A percentile compares a stretch with the other conserved stretches of the same genome.
These are phyloP conservation scores for Acestrorhynchus altus DNA, from an alignment of 2,797 vertebrate species.

Conservation along the genomic window DNA sequence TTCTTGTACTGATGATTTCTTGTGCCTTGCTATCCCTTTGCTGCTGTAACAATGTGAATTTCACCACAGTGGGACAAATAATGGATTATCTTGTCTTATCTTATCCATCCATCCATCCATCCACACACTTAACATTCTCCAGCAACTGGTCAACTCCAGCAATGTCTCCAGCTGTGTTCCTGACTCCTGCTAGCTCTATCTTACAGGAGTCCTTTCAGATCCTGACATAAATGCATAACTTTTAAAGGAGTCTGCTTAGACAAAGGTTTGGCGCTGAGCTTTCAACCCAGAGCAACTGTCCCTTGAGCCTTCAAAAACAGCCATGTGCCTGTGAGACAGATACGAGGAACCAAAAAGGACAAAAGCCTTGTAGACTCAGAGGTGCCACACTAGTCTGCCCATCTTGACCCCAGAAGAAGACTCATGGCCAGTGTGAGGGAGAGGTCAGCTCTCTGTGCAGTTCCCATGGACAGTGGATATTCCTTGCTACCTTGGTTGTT, in stretches of 20 bases:
- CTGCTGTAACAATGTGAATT: no score
- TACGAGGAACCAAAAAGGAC: slow-evolving; percentile 55
- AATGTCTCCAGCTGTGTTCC: background rate
- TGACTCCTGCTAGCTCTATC: slow-evolving; percentile 50
- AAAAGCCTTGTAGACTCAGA: slow-evolving; percentile 39
- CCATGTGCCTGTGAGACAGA: slow-evolving; percentile 46
- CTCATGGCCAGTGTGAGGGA: slow-evolving; percentile 15
- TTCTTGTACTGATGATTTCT: no score
- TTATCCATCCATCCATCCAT: no score
- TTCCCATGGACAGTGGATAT: slow-evolving; percentile 15
- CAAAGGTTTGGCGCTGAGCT: slow-evolving; percentile 65
- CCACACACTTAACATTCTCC: slow-evolving; percentile 17
- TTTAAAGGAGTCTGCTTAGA: slow-evolving; percentile 45
- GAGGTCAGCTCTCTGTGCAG: slow-evolving; percentile 34
- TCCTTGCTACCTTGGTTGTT: slow-evolving; percentile 12
- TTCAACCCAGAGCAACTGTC: slow-evolving; percentile 52
- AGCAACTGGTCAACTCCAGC: background rate
- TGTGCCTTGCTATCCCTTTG: no score
- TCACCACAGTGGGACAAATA: no score
- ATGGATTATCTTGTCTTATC: no score
- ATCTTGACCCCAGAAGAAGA: slow-evolving; percentile 65
- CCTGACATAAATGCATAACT: slow-evolving; percentile 79
- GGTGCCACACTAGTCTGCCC: slow-evolving; percentile 71
- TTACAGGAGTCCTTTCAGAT: slow-evolving; percentile 68
- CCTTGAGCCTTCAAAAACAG: slow-evolving; percentile 19